These are phyloP conservation scores for Drosophila ercepeae DNA, from an alignment of 1,140 invertebrate genomes.

Conservation along the genomic window DNA sequence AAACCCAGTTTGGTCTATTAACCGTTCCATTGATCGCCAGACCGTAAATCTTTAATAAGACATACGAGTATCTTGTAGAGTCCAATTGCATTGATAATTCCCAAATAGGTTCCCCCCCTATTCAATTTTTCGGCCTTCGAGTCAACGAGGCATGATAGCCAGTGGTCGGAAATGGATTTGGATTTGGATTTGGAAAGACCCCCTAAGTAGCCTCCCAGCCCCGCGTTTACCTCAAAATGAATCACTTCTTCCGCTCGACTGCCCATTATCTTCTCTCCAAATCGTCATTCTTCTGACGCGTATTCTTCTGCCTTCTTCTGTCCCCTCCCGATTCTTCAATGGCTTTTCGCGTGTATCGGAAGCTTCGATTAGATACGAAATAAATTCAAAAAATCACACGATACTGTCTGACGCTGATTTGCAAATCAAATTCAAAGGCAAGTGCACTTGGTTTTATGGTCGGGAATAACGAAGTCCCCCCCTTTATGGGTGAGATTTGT, in stretches of 20 bases:
- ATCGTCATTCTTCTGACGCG: slow-evolving; percentile 9
- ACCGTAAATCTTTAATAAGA: slow-evolving; percentile 6
- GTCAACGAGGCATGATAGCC: slow-evolving; percentile 7
- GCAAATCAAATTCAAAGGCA: slow-evolving; percentile 23
- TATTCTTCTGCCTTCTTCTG: neutral
- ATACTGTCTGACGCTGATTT: slow-evolving; percentile 32
- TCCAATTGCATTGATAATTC: neutral
- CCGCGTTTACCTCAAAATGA: slow-evolving; percentile 11
- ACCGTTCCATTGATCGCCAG: neutral
- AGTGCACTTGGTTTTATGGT: neutral
- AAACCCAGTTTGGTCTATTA: slow-evolving; percentile 10
- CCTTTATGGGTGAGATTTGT: no score
- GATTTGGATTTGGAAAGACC: slow-evolving; percentile 12
- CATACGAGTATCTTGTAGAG: neutral
- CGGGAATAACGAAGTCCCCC: no score
- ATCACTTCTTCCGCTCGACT: slow-evolving; percentile 37
- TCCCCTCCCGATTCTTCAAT: neutral
- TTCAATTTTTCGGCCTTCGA: neutral
- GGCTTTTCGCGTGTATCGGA: slow-evolving; percentile 54
- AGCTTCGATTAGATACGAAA: slow-evolving; percentile 64
- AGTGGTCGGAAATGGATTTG: neutral
- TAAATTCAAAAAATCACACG: neutral
- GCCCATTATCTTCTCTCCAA: no score
- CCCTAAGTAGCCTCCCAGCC: neutral
- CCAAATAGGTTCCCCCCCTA: neutral